phyloP scores from a whole-genome alignment of 2,888 invertebrate species.

The Spatulosminthurus flaviceps region DNA sequence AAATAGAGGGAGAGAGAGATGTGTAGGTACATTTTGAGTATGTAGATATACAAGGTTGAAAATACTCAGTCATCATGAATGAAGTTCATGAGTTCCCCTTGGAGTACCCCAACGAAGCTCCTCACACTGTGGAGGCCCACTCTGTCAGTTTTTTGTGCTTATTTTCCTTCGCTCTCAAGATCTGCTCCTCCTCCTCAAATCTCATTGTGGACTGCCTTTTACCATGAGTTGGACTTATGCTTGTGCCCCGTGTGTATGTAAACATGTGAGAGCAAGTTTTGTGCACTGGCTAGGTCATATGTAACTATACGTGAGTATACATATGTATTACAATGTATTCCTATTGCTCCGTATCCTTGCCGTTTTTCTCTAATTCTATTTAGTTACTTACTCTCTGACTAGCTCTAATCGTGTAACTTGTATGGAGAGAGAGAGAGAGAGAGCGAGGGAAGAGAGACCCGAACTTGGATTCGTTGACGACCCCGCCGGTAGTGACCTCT shows the following conservation, averaged over 20 bases:
- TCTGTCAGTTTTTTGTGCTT: constrained; percentile 22
- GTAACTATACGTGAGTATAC: too few species aligned
- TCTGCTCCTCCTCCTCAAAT: constrained; percentile 14
- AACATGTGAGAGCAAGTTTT: too few species aligned
- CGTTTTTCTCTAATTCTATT: constrained; percentile 18
- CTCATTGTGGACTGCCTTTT: constrained; percentile 14
- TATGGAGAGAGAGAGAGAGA: neutral
- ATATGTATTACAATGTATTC: too few species aligned
- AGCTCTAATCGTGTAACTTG: constrained; percentile 8
- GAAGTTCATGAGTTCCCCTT: constrained; percentile 36
- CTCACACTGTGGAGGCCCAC: constrained; percentile 27
- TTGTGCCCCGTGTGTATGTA: too few species aligned
- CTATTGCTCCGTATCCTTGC: constrained; percentile 1
- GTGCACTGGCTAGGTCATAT: neutral
- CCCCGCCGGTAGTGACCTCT: constrained; percentile 40
- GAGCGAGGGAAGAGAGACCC: neutral
- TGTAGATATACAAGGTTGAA: constrained; percentile 11
- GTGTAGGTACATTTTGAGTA: neutral
- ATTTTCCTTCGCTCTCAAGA: constrained; percentile 18
- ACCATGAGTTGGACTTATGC: neutral
- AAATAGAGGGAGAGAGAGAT: too few species aligned
- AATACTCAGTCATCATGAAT: constrained; percentile 35
- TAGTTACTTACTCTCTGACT: constrained; percentile 1
- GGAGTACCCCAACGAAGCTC: constrained; percentile 21
- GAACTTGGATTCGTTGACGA: constrained; percentile 19